Percentiles rank a stretch among this genome's conserved stretches.
phyloP scores from a whole-genome alignment of 2,113 vertebrate species.

The Synodontis membranacea region DNA sequence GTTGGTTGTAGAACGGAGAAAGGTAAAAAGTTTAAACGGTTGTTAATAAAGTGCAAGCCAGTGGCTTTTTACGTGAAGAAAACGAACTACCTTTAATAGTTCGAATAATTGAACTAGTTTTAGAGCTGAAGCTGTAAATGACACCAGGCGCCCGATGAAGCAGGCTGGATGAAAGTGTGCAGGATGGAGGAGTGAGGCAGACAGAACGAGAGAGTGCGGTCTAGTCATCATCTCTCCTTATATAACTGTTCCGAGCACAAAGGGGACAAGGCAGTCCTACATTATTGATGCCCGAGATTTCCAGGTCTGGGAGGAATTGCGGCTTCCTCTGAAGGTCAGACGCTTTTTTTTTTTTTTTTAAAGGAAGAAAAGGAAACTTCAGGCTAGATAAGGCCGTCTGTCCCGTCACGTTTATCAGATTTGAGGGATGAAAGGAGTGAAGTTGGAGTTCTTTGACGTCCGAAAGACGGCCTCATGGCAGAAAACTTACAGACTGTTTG shows the following conservation, averaged over 20 bases:
- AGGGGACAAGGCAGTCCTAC: conserved; percentile 25
- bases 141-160: neutral
- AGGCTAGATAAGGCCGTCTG: conserved; percentile 42
- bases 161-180: neutral
- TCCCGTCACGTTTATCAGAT: conserved; percentile 31
- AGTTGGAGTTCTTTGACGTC: neutral
- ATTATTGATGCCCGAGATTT: conserved; percentile 54
- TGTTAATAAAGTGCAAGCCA: neutral
- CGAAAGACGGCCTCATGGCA: too few species aligned
- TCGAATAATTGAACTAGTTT: neutral
- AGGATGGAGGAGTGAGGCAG: conserved; percentile 1
- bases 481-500: neutral
- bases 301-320: conserved; percentile 36
- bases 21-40: neutral
- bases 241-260: conserved; percentile 41
- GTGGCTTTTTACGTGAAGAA: neutral
- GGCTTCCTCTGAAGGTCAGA: conserved; percentile 41
- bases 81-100: neutral
- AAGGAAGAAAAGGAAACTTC: conserved; percentile 24
- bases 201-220: conserved; percentile 11
- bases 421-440: conserved; percentile 10
- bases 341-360: conserved; percentile 33
- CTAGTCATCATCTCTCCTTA: conserved; percentile 34
- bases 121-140: neutral
- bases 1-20: neutral